phyloP scores from a whole-genome alignment of 2,888 invertebrate species.

The Cataglyphis cursor region DNA sequence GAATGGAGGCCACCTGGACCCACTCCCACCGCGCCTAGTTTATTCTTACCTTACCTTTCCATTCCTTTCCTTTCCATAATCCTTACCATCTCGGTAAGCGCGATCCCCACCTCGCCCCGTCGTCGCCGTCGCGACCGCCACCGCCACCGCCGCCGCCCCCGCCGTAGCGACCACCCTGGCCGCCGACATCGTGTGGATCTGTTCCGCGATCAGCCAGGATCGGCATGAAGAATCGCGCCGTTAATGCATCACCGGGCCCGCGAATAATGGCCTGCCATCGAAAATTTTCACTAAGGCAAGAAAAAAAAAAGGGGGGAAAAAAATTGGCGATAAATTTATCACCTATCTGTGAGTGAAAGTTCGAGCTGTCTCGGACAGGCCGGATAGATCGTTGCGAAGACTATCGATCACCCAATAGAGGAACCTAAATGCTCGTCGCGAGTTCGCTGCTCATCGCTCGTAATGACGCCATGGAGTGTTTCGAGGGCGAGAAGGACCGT shows the following conservation, averaged over 20 bases:
- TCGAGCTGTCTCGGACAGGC: background rate
- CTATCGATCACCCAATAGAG: conserved; percentile 27
- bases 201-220: conserved; percentile 31
- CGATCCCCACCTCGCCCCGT: conserved; percentile 61
- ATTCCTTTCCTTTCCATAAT: conserved; percentile 73
- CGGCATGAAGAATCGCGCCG: conserved; percentile 13
- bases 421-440: background rate
- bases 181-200: conserved; percentile 28
- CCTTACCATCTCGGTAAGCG: conserved; percentile 64
- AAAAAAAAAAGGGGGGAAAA: background rate
- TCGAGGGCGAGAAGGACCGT: conserved; percentile 16
- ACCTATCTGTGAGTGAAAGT: conserved; percentile 9
- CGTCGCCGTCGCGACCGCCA: conserved; percentile 54
- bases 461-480: background rate
- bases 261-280: conserved; percentile 1
- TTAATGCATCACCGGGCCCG: conserved; percentile 8
- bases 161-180: conserved; percentile 38
- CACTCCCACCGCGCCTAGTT: conserved; percentile 80
- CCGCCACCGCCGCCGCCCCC: conserved; percentile 46
- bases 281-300: background rate
- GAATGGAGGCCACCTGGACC: conserved; percentile 82
- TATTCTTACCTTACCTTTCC: conserved; percentile 78
- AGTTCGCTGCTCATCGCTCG: conserved; percentile 8
- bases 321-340: conserved; percentile 21
- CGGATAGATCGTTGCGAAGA: background rate